Evolutionary conservation across 1,140 invertebrate genomes (phyloP).

Genomic region (Brachionus rotundiformis): DNA sequence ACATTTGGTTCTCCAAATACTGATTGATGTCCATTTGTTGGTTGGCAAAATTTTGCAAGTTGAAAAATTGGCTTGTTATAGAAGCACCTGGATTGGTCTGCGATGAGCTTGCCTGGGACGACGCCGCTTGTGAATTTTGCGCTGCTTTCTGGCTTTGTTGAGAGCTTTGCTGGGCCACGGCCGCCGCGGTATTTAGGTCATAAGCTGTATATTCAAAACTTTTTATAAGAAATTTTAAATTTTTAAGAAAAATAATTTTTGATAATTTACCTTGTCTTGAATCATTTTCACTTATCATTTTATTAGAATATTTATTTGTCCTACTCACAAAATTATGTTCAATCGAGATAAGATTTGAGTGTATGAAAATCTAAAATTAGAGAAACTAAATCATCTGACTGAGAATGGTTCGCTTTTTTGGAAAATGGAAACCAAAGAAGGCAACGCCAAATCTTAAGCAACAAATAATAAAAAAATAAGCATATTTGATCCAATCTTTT

Average conservation of each 20-base stretch:
- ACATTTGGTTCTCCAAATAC: conserved; percentile 17
- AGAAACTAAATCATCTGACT: neutral
- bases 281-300: conserved; percentile 47
- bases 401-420: neutral
- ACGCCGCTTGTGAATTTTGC: neutral
- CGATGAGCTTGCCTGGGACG: neutral
- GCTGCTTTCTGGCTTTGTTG: neutral
- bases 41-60: conserved; percentile 6
- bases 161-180: neutral
- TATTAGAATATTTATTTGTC: neutral
- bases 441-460: neutral
- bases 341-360: neutral
- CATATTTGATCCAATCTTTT: no score
- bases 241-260: conserved; percentile 25
- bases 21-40: conserved; percentile 32
- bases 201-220: conserved; percentile 40
- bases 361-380: neutral
- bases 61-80: neutral
- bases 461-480: neutral
- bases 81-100: neutral
- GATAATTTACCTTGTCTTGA: conserved; percentile 44
- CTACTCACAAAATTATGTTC: neutral
- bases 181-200: conserved; percentile 4
- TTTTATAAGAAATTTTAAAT: conserved; percentile 11
- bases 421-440: neutral